These are phyloP conservation scores for Caenorhabditis panamensis DNA, from an alignment of 2,888 invertebrate species.

Conservation along the genomic window DNA sequence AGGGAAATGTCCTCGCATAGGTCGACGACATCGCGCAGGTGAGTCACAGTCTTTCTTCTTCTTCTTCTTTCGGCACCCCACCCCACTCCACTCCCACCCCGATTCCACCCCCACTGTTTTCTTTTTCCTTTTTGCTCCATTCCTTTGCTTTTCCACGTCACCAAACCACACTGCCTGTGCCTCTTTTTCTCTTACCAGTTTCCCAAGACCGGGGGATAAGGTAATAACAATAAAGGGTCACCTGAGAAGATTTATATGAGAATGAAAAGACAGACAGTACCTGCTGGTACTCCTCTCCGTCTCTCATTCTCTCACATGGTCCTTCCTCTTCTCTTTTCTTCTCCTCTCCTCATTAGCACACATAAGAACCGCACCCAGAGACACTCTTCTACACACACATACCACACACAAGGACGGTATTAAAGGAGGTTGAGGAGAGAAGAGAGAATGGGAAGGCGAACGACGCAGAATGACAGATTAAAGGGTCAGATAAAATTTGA, in stretches of 20 bases:
- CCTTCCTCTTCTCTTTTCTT: background rate
- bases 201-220: background rate
- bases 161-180: background rate
- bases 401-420: slow-evolving; percentile 22
- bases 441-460: background rate
- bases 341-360: slow-evolving; percentile 15
- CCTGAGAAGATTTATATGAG: slow-evolving; percentile 16
- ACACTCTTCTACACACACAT: slow-evolving; percentile 4
- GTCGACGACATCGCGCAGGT: slow-evolving; percentile 60
- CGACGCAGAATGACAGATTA: background rate
- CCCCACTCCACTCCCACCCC: background rate
- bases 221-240: slow-evolving; percentile 10
- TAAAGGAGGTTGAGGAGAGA: background rate
- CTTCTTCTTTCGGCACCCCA: slow-evolving; percentile 7
- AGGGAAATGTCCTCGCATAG: slow-evolving; percentile 61
- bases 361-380: slow-evolving; percentile 16
- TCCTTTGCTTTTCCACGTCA: slow-evolving; percentile 2
- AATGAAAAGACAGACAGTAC: background rate
- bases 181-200: slow-evolving; percentile 3
- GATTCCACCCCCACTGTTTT: background rate
- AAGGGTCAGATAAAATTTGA: slow-evolving; percentile 12
- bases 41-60: slow-evolving; percentile 31
- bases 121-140: background rate
- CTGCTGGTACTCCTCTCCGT: background rate
- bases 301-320: background rate